Conservation (phyloP, 2,797 vertebrate genomes). For the Eulemur coronatus region DNA sequence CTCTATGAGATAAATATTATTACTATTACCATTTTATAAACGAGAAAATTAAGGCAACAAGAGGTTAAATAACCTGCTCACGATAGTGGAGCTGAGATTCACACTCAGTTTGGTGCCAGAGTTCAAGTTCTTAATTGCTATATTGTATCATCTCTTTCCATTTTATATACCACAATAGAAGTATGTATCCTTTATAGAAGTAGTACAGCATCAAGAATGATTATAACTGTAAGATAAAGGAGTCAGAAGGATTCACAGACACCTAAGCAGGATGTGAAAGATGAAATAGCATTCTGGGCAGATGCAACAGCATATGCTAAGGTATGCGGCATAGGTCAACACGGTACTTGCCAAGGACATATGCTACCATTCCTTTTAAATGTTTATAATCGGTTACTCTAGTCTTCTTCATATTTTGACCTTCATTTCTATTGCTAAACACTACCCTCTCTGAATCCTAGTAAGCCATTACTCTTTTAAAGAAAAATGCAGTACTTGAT, state of each 20-base stretch:
- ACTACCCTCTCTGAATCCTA: not conserved
- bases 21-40: not conserved
- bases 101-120: not conserved
- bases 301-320: not conserved
- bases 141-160: not conserved
- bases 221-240: not conserved
- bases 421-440: slow-evolving; percentile 15
- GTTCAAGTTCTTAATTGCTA: not conserved
- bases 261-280: not conserved
- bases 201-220: not conserved
- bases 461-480: not conserved
- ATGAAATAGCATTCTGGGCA: not conserved
- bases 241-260: not conserved
- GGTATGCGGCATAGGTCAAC: not conserved
- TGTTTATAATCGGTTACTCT: not conserved
- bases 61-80: not conserved
- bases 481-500: not conserved
- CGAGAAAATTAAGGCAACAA: not conserved
- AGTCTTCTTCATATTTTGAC: not conserved
- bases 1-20: not conserved
- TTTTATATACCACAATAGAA: not conserved
- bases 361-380: not conserved
- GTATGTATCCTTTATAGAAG: not conserved
- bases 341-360: not conserved
- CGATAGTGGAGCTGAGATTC: not conserved